A percentile compares a stretch with the other conserved stretches of the same genome.
Conservation (phyloP, 2,113 vertebrate species). For the Grantiella picta region DNA sequence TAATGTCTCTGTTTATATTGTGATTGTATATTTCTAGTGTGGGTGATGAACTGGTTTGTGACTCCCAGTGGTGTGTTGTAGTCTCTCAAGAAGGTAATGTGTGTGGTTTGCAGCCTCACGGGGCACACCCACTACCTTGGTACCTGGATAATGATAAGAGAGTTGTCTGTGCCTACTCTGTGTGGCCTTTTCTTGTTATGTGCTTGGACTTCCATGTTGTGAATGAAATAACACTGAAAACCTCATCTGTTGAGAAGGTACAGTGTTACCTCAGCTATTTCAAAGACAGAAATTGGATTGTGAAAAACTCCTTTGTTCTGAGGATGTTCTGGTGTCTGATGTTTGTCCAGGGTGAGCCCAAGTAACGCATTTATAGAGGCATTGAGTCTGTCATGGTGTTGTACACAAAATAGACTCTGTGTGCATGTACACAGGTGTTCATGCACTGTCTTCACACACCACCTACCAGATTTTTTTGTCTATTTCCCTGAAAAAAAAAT, state of each 20-base stretch:
- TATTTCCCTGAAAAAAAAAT: not conserved
- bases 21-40: not conserved
- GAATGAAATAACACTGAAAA: not conserved
- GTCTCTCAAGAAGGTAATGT: not conserved
- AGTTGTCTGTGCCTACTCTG: not conserved
- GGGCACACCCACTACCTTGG: not conserved
- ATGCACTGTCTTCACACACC: not conserved
- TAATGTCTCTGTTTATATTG: not conserved
- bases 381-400: not conserved
- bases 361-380: not conserved
- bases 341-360: not conserved
- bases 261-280: not conserved
- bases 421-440: not conserved
- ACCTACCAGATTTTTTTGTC: not conserved
- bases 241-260: not conserved
- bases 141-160: not conserved
- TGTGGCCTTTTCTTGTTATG: fast-evolving
- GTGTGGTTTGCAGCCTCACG: not conserved
- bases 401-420: not conserved
- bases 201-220: not conserved
- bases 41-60: not conserved
- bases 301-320: not conserved
- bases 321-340: not conserved
- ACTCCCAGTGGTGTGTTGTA: not conserved
- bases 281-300: not conserved